Percentiles rank a stretch among this genome's conserved stretches.
Evolutionary conservation across 2,888 invertebrate species (phyloP).

Genomic region (Oasisia sp.): DNA sequence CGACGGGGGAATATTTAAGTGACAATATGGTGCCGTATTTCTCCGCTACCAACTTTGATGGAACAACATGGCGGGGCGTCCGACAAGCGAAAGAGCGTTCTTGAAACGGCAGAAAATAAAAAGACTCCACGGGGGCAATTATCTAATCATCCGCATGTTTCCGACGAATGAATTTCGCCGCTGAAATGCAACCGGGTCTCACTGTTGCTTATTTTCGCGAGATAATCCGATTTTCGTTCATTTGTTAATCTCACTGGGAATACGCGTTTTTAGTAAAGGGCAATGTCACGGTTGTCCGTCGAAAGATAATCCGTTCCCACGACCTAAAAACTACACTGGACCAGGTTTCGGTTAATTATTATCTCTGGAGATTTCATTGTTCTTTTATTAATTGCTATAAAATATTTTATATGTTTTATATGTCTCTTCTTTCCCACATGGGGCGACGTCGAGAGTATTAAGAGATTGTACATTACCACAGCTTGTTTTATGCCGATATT

Average conservation of each 20-base stretch:
- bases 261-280: neutral
- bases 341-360: too few species aligned
- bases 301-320: neutral
- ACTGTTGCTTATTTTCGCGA: neutral
- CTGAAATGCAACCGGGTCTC: neutral
- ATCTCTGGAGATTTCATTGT: too few species aligned
- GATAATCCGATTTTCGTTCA: neutral
- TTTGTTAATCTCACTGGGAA: neutral
- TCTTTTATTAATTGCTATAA: too few species aligned
- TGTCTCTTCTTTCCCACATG: too few species aligned
- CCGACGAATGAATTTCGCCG: neutral
- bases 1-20: neutral
- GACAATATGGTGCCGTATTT: neutral
- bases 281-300: neutral
- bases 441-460: too few species aligned
- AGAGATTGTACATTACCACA: too few species aligned
- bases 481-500: too few species aligned
- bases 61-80: neutral
- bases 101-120: neutral
- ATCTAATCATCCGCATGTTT: neutral
- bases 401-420: too few species aligned
- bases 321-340: too few species aligned
- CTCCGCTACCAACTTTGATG: slow-evolving; percentile 3
- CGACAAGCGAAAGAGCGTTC: neutral
- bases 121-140: neutral